These are phyloP conservation scores for Carlito syrichta DNA, from an alignment of 2,113 vertebrate species.

Conservation along the genomic window DNA sequence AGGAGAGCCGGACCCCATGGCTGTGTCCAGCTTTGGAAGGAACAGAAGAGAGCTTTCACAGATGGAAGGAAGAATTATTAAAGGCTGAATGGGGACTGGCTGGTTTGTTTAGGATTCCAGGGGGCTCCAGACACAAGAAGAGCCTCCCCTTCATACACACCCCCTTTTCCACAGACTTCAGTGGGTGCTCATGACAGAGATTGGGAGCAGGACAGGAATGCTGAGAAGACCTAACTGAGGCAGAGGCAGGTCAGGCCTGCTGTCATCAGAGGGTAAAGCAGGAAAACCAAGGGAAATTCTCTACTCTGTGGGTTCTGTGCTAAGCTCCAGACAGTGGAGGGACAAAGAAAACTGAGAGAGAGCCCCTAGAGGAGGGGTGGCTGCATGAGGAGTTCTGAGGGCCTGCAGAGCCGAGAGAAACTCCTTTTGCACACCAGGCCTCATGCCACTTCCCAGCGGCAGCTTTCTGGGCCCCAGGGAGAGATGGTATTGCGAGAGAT, in stretches of 20 bases:
- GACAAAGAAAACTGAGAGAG: not conserved
- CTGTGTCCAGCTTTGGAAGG: not conserved
- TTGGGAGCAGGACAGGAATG: not conserved
- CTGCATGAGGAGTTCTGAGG: not conserved
- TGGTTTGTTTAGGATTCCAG: accelerated
- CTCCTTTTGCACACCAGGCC: not conserved
- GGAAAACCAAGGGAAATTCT: accelerated
- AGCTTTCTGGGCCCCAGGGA: not conserved
- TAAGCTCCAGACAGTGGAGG: not conserved
- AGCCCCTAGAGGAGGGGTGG: not conserved
- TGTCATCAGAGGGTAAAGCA: not conserved
- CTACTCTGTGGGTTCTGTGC: accelerated
- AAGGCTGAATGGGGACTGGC: not conserved
- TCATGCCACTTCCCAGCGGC: not conserved
- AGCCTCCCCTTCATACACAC: accelerated
- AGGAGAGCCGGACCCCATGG: not conserved
- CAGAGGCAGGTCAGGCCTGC: not conserved
- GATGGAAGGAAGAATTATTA: not conserved
- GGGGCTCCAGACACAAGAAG: not conserved
- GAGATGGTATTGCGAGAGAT: accelerated
- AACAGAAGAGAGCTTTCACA: not conserved
- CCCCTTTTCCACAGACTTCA: not conserved
- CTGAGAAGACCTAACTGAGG: too few relatives aligned
- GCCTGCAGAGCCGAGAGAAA: accelerated
- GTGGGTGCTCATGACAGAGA: not conserved